phyloP scores from a whole-genome alignment of 2,797 vertebrate genomes.

The Poeciliopsis infans region DNA sequence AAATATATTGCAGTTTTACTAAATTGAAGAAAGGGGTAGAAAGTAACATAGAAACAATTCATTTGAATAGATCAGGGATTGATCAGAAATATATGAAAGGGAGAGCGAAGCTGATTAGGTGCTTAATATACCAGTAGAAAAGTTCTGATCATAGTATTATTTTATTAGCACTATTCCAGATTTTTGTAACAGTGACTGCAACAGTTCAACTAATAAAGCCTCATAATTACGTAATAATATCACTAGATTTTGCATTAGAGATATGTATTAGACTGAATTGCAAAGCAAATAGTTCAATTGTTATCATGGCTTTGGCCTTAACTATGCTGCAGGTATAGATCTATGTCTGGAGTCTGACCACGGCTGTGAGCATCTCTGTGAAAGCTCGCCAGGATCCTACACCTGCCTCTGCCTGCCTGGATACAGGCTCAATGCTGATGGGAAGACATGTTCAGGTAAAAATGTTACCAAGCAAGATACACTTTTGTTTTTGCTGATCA shows the following conservation, averaged over 20 bases:
- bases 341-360: conserved; percentile 86
- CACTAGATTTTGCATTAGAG: neutral
- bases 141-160: neutral
- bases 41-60: neutral
- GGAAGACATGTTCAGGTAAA: conserved; percentile 88
- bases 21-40: neutral
- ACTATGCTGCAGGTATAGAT: conserved; percentile 80
- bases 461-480: neutral
- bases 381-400: conserved; percentile 86
- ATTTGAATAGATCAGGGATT: neutral
- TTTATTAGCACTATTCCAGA: neutral
- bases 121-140: neutral
- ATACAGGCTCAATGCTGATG: conserved; percentile 86
- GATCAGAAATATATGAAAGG: neutral
- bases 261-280: neutral
- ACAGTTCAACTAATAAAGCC: neutral
- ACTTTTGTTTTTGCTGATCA: neutral
- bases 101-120: neutral
- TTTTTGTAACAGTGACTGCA: neutral
- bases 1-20: neutral
- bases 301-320: neutral
- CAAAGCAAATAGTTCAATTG: neutral
- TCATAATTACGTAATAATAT: neutral
- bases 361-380: conserved; percentile 91
- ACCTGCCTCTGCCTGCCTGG: conserved; percentile 89